phyloP scores from a whole-genome alignment of 2,888 invertebrate species.

The Eristalis tenax region DNA sequence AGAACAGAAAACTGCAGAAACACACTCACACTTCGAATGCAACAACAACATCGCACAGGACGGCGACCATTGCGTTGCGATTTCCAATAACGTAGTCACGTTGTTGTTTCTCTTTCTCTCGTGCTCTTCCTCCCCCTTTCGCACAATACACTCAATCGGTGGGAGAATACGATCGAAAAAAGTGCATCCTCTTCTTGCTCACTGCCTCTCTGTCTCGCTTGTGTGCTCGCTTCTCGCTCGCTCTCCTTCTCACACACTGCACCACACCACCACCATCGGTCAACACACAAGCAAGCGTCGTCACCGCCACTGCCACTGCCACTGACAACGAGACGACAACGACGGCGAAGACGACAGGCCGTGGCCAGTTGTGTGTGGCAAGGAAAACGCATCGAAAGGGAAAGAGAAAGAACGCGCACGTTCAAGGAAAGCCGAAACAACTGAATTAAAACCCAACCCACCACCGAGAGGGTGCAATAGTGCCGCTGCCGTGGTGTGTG shows the following conservation, averaged over 20 bases:
- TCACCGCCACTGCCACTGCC: slow-evolving; percentile 26
- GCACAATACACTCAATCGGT: slow-evolving; percentile 33
- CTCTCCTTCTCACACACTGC: slow-evolving; percentile 55
- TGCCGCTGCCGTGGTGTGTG: slow-evolving; percentile 50
- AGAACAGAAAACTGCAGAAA: slow-evolving; percentile 39
- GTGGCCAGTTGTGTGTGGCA: slow-evolving; percentile 3
- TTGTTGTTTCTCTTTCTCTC: slow-evolving; percentile 43
- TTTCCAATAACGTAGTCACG: slow-evolving; percentile 67
- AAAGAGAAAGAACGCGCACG: slow-evolving; percentile 68
- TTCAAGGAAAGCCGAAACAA: slow-evolving; percentile 57
- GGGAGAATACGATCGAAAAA: slow-evolving; percentile 15
- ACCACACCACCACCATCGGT: slow-evolving; percentile 18
- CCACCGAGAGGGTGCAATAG: slow-evolving; percentile 63
- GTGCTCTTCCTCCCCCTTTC: slow-evolving; percentile 30
- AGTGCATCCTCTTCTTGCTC: slow-evolving; percentile 56
- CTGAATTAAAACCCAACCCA: slow-evolving; percentile 71
- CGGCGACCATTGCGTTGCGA: slow-evolving; percentile 72
- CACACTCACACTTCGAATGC: slow-evolving; percentile 44
- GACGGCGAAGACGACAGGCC: not conserved
- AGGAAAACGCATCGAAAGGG: slow-evolving; percentile 63
- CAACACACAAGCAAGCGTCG: slow-evolving; percentile 28
- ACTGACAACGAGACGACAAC: no score
- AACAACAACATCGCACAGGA: slow-evolving; percentile 66
- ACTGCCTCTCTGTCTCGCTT: not conserved
- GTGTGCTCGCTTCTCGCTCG: not conserved